A percentile compares a stretch with the other conserved stretches of the same genome.
These are phyloP conservation scores for Lasius platythorax DNA, from an alignment of 2,888 invertebrate genomes.

Conservation along the genomic window DNA sequence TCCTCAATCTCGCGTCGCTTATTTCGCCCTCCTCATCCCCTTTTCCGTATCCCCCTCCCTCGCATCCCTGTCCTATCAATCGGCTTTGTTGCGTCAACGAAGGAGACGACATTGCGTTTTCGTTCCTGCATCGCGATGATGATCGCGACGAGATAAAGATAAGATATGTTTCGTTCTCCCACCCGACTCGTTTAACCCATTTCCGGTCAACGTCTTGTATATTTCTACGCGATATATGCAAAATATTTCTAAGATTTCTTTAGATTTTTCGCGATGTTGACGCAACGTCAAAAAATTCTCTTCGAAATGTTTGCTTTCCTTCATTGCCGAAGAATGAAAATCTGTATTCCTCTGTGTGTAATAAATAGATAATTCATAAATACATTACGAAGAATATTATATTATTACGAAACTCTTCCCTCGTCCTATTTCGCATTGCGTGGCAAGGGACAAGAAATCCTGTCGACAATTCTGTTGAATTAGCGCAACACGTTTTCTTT, in stretches of 20 bases:
- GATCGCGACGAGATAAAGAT: not conserved
- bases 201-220: not conserved
- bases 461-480: not conserved
- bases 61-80: too few relatives aligned
- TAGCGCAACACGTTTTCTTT: not conserved
- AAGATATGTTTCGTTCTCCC: not conserved
- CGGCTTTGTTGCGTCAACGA: not conserved
- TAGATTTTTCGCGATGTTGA: not conserved
- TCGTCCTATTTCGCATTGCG: not conserved
- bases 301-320: constrained; percentile 32
- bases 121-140: not conserved
- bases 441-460: not conserved
- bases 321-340: constrained; percentile 7
- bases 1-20: constrained; percentile 28
- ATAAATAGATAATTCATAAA: constrained; percentile 50
- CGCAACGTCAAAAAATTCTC: constrained; percentile 10
- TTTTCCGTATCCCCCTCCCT: constrained; percentile 4
- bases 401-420: constrained; percentile 1
- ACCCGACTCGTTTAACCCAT: not conserved
- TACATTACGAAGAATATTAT: not conserved
- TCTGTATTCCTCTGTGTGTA: constrained; percentile 48
- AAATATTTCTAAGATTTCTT: not conserved
- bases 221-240: not conserved
- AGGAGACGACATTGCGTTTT: not conserved
- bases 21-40: constrained; percentile 8